Evolutionary conservation across 2,797 vertebrate species (phyloP), one percentile per base, ranked within the genome.

Genomic region (Melanotaenia nigrans): DNA sequence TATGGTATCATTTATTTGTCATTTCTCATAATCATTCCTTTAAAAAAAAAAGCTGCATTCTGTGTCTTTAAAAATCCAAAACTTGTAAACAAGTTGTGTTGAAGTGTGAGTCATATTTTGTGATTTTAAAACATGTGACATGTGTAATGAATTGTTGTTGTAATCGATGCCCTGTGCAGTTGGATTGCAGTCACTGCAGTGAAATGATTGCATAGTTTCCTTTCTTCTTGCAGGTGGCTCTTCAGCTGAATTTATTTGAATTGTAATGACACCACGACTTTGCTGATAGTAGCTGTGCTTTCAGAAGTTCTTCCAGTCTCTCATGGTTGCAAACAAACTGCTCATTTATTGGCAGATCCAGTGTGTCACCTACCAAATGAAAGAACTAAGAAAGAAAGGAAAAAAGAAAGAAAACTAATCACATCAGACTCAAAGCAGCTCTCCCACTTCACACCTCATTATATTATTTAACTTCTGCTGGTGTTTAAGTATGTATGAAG

Each of bases 211-310:
- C 12, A 73, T 57, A 35, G 28, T 59, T 22, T 30, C 49, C 24
- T 24, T 68, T 65, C 61, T 72, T 55, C 40, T 74, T 22, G 20
- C 47, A 47, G 20, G 45, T n/a, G 18, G 18, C 45, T 47, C 6
- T n/a, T 47, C 45, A 47, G 58, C 78, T 45, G 78, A 55, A 70
- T 78, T 73, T 59, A 73, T 84, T 62, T 73, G 54, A 81, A 75
- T 71, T 64, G 30, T 60, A 70, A 77, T 69, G 79, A 87, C 47
- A 22, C 47, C 6, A 1, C 45, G 6, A 47, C 45, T 20, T 7
- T 4, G 59, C 66, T 33, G 63, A 73, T 22, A 40, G 51, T 4
- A 47, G 40, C 68, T 25, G 20, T 55, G 64, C 66, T 64, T 74
- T 69, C 70, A 65, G 35, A 61, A 64, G 57, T 72, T 47, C 51